phyloP scores from a whole-genome alignment of 2,113 vertebrate genomes.

The Varanus komodoensis region DNA sequence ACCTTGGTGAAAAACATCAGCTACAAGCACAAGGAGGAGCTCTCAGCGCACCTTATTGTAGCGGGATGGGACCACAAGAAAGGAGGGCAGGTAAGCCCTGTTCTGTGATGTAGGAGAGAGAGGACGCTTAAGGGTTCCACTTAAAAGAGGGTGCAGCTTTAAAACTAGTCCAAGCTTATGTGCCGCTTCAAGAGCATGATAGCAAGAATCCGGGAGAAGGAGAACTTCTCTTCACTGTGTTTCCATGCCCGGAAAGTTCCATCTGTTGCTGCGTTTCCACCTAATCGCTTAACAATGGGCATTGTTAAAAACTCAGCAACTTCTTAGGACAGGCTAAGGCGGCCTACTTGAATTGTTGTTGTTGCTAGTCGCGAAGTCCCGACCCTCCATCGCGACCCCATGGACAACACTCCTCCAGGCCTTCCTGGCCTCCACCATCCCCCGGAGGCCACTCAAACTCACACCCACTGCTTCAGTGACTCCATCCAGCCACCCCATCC shows the following conservation, averaged over 20 bases:
- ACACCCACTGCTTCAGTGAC: too few relatives aligned
- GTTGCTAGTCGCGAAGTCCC: too few relatives aligned
- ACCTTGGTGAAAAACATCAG: slow-evolving; percentile 84
- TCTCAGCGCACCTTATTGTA: slow-evolving; percentile 87
- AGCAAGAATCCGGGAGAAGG: neutral
- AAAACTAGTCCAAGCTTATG: too few relatives aligned
- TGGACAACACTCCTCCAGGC: too few relatives aligned
- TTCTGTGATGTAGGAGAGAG: rapidly evolving
- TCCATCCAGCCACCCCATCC: too few relatives aligned
- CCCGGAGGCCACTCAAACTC: too few relatives aligned
- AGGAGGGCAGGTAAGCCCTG: slow-evolving; percentile 83
- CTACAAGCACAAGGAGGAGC: slow-evolving; percentile 89
- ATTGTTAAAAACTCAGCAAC: neutral
- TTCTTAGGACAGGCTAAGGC: neutral
- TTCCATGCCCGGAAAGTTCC: neutral
- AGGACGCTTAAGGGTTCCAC: neutral
- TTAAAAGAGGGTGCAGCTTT: neutral
- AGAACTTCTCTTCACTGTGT: neutral
- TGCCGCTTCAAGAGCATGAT: neutral
- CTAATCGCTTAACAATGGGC: neutral
- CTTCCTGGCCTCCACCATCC: too few relatives aligned
- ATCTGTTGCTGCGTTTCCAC: neutral
- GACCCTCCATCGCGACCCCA: too few relatives aligned
- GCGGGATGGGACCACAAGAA: slow-evolving; percentile 85
- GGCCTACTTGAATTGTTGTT: too few relatives aligned